Evolutionary conservation across 2,113 vertebrate species (phyloP), one percentile per base, ranked within the genome.

Genomic region (Archocentrus centrarchus): DNA sequence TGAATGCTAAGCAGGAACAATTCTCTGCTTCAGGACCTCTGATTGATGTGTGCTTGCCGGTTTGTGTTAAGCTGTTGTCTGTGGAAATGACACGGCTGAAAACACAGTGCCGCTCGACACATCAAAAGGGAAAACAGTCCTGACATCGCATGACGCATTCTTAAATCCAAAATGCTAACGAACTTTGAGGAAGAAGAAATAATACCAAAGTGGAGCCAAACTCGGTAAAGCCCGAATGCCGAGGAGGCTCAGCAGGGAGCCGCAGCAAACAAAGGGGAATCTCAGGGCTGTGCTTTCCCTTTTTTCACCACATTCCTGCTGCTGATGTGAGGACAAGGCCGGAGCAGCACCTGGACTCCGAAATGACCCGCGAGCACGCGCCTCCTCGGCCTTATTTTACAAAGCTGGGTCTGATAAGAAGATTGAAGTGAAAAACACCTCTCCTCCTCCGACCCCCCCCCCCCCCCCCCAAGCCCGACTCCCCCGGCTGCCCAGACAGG

Each of bases 21-120:
- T 91, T 91, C 94, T 92, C 92, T 93, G 90, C 94, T 94, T 93
- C 90, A 91, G 88, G 90, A 92, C 87, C 84, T 70, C 77, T 96
- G 95, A 96, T 93, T 96, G 95, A 96, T 95, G 94, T 90, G 91
- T 87, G 94, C 89, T 93, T 79, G 94, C 91, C 92, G 91, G 92
- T 91, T 93, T 93, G 92, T 79, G 94, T 93, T 95, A 95, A 96
- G 93, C 94, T 94, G 92, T 93, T 93, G 94, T 96, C 95, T 93
- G n/a, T 81, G 58, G 90, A 92, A 93, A 92, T 93, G 94, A 93
- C 93, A 95, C 89, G 94, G 93, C 93, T 93, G 91, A 93, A 94
- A 89, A 94, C 89, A 87, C 89, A 77, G 89, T 82, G 77, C 86
- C 8, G 11, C 62, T 94, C 83, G 11, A 88, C 91, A 81, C 90